Evolutionary conservation across 1,140 invertebrate species (phyloP), one percentile per base, ranked within the genome.

Genomic region (Tetramorium parvispinum): DNA sequence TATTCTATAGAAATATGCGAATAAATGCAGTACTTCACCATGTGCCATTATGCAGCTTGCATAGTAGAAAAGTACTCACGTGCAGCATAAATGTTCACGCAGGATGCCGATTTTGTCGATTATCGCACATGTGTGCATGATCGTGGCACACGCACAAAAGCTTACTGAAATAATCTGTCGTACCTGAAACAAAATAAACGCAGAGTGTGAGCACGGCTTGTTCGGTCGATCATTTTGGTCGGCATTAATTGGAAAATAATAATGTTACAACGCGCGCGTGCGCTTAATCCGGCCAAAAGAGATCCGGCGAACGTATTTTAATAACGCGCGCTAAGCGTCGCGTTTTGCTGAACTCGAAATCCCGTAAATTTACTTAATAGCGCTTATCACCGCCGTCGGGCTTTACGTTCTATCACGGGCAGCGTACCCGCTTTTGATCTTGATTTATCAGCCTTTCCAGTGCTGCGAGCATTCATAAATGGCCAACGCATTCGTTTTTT

Each of bases 161-260:
- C 68, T 49, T 75, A 83, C 79, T 71, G 53, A 83, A 75, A 73
- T 46, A 83, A 49, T 59, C 53, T 49, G 55, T 61, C 79, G 51
- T 83, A 83, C 79, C 79, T 83, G 68, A 83, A 83, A 83, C 79
- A 83, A 83, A 75, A 75, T n/a, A 73, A 61, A 75, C 8, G n/a
- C 43, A 37, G 61, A 8, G 55, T 49, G 21, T 83, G 53, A 83
- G 68, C n/a, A 53, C 18, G 77, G 18, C 18, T 49, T 37, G 13
- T 49, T 18, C 40, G 13, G n/a, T 49, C 49, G 21, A 71, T 73
- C 53, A 13, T 59, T 83, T 49, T 32, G 53, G 37, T 59, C 6
- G 18, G 18, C n/a, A 43, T 75, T 83, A 83, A 73, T 83, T 73
- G 66, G 24, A 83, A 75, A 75, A 49, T 75, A 61, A 75, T 83